Evolutionary conservation across 2,888 invertebrate species (phyloP), one percentile per base, ranked within the genome.

Genomic region (Lottia gigantea): DNA sequence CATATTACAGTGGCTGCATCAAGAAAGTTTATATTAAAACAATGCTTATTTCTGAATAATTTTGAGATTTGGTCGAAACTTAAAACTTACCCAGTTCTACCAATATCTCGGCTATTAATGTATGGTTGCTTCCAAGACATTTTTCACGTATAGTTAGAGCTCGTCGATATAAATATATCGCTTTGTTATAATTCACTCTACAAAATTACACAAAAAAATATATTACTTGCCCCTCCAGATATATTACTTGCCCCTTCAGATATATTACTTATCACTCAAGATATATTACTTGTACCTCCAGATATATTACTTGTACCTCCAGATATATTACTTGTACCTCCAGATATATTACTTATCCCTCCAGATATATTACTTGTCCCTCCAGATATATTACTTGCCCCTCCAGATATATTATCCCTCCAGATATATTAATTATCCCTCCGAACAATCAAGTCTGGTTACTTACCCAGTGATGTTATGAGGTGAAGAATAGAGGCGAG

Each of bases 81-180:
- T 8, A 55, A 26, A 2, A 64, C 75, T 75, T 72, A 85, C 87
- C 87, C 31, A 86, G 75, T 64, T 82, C 77, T 71, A 79, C 78
- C 19, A 87, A 77, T 2, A 82, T 80, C 7, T 79, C 78, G 40
- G 85, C 83, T 4, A 85, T 81, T 16, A 74, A 72, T 0, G 81
- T 55, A 66, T 86, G 80, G 40, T 79, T 77, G n/a, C 72, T 66
- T 4, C 85, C 84, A 19, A 82, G 75, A 64, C 80, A 82, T 45
- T 75, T 70, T 71, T 87, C 85, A 46, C 82, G 66, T 16, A 87
- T 82, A 23, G 76, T 68, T 25, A 87, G 75, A 16, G 84, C 82
- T 68, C 78, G 73, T 46, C 84, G 74, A 70, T 79, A 85, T 45
- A 85, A 72, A 31, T 66, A 69, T 69, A 82, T 80, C 14, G 84